Base-by-base conservation (phyloP, 2,888 invertebrate genomes). In the Archaeoteleia sp. region DNA sequence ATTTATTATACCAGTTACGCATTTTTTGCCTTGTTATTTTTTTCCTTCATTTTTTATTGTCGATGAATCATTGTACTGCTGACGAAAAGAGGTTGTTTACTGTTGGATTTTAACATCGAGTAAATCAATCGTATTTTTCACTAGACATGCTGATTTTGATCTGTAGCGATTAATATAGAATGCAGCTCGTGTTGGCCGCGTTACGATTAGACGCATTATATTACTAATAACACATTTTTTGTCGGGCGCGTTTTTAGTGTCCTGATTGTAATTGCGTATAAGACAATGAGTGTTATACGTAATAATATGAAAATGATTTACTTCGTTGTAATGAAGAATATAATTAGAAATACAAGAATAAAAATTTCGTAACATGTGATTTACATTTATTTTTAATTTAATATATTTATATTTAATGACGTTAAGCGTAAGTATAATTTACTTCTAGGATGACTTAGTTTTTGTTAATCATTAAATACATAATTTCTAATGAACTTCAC, bases 11-110 rank as follows among this genome's bases (percentile, higher is more conserved):
- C 62, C 62, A 62, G 62, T 62, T 62, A 62, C 32, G 62, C 62
- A 62, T 62, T 62, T 61, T 54, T 61, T 61, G 53, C 27, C 51
- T 46, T 45, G 61, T 61, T 61, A 25, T 29, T 29, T 34, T 27
- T 40, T 40, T 45, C 42, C 20, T 13, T 49, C 40, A 51, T 39
- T 9, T 39, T 76, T 67, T 79, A 81, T 29, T 29, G 6, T 29
- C n/a, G 6, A 2, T 29, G 6, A 23, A 23, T 23, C 23, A 23
- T 23, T 23, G 23, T 23, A 7, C 23, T 23, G 23, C n/a, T n/a
- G n/a, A n/a, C n/a, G n/a, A n/a, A n/a, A n/a, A n/a, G n/a, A n/a
- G n/a, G n/a, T n/a, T n/a, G 23, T 55, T 45, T 20, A 14, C 23
- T 57, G 39, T 57, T 46, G 37, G 15, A 23, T 8, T 1, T 46